phyloP scores from a whole-genome alignment of 2,113 vertebrate species.

The Rostratula benghalensis region DNA sequence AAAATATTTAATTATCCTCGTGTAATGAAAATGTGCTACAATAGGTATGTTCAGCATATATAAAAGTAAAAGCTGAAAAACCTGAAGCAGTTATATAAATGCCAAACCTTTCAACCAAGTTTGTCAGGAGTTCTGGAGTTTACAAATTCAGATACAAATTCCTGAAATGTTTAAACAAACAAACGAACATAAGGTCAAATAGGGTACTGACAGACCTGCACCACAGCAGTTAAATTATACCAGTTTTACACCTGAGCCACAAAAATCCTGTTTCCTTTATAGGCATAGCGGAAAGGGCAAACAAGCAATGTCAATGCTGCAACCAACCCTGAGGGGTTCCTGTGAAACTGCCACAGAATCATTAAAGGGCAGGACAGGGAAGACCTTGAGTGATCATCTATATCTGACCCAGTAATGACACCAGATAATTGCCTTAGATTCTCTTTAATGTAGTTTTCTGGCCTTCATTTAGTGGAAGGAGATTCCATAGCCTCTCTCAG shows the following conservation, averaged over 20 bases:
- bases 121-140: background rate
- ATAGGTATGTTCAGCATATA: background rate
- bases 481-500: background rate
- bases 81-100: background rate
- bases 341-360: background rate
- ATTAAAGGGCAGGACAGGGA: background rate
- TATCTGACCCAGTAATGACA: background rate
- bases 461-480: background rate
- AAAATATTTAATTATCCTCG: background rate
- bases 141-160: background rate
- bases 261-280: background rate
- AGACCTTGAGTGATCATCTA: background rate
- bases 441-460: background rate
- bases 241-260: background rate
- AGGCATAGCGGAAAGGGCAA: background rate
- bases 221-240: background rate
- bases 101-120: background rate
- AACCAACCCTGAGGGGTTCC: background rate
- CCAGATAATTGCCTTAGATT: background rate
- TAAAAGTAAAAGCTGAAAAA: slow-evolving; percentile 7
- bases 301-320: background rate
- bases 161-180: background rate
- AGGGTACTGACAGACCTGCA: background rate
- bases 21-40: background rate
- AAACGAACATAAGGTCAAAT: background rate